phyloP scores from a whole-genome alignment of 1,140 invertebrate genomes.

The Meloidogyne hapla region DNA sequence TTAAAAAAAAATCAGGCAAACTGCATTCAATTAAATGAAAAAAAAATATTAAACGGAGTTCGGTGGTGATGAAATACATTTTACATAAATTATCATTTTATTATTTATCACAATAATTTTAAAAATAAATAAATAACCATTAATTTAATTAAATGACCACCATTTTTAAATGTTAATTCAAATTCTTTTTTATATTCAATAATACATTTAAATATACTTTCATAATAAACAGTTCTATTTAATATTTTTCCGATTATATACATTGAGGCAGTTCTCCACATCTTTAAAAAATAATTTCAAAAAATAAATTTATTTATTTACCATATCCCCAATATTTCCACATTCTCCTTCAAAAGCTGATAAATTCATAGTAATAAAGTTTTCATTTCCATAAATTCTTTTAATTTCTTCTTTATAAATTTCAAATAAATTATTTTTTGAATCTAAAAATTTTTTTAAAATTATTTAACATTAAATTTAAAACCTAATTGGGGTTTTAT shows the following conservation, averaged over 20 bases:
- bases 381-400: neutral
- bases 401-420: neutral
- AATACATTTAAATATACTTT: neutral
- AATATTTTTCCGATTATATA: neutral
- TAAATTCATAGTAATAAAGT: neutral
- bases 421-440: neutral
- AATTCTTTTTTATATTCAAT: neutral
- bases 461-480: neutral
- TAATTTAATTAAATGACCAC: neutral
- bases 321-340: neutral
- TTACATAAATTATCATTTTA: no score
- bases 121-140: neutral
- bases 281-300: neutral
- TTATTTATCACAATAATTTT: no score
- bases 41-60: no score
- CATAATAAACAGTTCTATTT: constrained; percentile 3
- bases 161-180: neutral
- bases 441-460: neutral
- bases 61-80: no score
- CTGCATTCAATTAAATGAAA: no score
- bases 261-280: constrained; percentile 2
- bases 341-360: neutral
- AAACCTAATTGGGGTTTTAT: neutral
- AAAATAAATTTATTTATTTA: neutral
- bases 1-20: no score